A percentile compares a stretch with the other conserved stretches of the same genome.
Conservation (phyloP, 2,888 invertebrate species). For the Drosophila pegasa region DNA sequence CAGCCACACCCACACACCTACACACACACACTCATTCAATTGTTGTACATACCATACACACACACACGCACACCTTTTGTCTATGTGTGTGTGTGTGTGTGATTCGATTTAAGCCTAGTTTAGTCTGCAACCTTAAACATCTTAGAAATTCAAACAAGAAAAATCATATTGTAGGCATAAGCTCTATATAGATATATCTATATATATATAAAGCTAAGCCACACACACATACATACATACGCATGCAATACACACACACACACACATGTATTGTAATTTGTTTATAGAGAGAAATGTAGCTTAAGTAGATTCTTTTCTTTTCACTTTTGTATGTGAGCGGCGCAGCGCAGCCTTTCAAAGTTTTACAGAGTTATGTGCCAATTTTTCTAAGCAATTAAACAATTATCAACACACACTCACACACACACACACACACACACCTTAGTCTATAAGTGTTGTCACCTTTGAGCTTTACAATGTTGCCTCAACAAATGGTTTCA, state of each 20-base stretch:
- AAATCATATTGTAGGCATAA: conserved; percentile 23
- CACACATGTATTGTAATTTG: conserved; percentile 30
- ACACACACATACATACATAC: conserved; percentile 26
- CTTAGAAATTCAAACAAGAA: conserved; percentile 17
- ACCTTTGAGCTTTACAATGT: conserved; percentile 82
- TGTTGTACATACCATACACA: conserved; percentile 23
- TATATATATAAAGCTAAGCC: conserved; percentile 24
- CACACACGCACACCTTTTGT: conserved; percentile 17
- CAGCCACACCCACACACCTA: conserved; percentile 15
- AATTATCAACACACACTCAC: conserved; percentile 44
- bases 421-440: conserved; percentile 23
- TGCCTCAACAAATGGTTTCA: conserved; percentile 82
- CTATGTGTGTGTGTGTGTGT: conserved; percentile 12
- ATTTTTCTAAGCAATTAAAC: conserved; percentile 56
- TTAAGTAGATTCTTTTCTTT: conserved; percentile 65
- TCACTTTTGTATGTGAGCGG: conserved; percentile 56
- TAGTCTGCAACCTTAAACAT: conserved; percentile 32
- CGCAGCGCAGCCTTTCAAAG: conserved; percentile 72
- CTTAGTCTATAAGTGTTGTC: conserved; percentile 74
- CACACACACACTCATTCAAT: conserved; percentile 16
- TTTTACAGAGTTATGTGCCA: conserved; percentile 74
- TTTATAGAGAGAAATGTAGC: conserved; percentile 17
- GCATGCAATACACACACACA: conserved; percentile 25
- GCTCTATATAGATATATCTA: conserved; percentile 20
- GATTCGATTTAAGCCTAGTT: conserved; percentile 17